Base-by-base conservation (phyloP, 1,140 invertebrate species). In the Panagrolaimus sp. region DNA sequence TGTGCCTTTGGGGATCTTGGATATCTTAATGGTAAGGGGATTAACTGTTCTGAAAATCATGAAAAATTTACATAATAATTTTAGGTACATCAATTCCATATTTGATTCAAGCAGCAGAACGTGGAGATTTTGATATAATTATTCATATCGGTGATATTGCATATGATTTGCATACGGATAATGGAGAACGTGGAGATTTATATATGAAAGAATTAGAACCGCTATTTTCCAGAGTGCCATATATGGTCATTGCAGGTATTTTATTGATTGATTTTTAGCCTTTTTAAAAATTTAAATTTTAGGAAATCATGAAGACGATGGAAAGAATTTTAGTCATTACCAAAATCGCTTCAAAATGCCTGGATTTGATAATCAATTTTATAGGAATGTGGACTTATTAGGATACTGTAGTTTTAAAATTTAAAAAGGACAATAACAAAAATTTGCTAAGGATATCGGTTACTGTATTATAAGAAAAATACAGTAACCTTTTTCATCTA, bases 201-300 rank as follows among this genome's bases (percentile, higher is more conserved):
- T 85, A 78, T 67, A 73, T 85, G 67, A 78, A 79, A 15, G 46
- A 72, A 65, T 76, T 85, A 14, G 75, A 84, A 65, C 79, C 76
- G 28, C 78, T 85, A 48, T 70, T 83, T 47, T 72, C 83, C n/a
- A 72, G 73, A 28, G 70, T 83, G 12, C 85, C 85, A 8, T 85
- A 85, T 71, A 84, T 85, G 82, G 84, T 84, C 9, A 77, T 80
- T 21, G 84, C 84, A 38, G 85, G 85, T 43, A n/a, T n/a, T n/a
- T n/a, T n/a, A n/a, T n/a, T n/a, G n/a, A n/a, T n/a, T n/a, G n/a
- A n/a, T n/a, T n/a, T n/a, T n/a, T n/a, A n/a, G n/a, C n/a, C n/a
- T n/a, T n/a, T n/a, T n/a, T n/a, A n/a, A n/a, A n/a, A n/a, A n/a
- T n/a, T n/a, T n/a, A n/a, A n/a, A n/a, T n/a, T n/a, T n/a, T n/a